phyloP scores from a whole-genome alignment of 2,797 vertebrate species.

The Nannoperca obscura region DNA sequence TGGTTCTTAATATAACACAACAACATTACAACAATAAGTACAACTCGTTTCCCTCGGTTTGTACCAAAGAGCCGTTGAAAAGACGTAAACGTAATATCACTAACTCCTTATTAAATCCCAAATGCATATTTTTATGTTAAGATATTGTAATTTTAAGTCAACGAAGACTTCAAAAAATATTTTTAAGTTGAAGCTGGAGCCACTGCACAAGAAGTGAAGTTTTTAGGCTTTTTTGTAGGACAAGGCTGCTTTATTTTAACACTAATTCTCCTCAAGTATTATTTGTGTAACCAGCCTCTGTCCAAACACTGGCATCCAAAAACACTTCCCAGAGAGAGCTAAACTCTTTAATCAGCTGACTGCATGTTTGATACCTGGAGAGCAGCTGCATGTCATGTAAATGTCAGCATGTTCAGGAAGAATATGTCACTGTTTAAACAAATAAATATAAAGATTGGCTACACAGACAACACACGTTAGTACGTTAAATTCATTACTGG shows the following conservation, averaged over 20 bases:
- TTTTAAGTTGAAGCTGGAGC: background rate
- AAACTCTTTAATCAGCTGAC: background rate
- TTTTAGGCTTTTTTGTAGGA: background rate
- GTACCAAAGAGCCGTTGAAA: too few species aligned
- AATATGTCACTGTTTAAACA: background rate
- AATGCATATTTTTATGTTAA: background rate
- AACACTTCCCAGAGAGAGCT: too few species aligned
- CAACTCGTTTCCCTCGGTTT: too few species aligned
- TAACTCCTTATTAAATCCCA: background rate
- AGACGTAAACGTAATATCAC: too few species aligned
- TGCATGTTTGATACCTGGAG: background rate
- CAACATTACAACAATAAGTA: too few species aligned
- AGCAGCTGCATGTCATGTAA: slow-evolving; percentile 4
- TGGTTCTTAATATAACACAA: too few species aligned
- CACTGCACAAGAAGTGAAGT: background rate
- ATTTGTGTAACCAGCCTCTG: background rate
- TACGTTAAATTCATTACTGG: background rate
- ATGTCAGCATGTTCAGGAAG: slow-evolving; percentile 7
- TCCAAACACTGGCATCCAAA: background rate
- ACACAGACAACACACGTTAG: background rate
- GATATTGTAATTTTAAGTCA: background rate
- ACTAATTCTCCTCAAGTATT: background rate
- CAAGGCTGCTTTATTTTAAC: background rate
- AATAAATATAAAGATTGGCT: background rate
- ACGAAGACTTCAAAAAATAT: background rate